These are phyloP conservation scores for Alcis repandata DNA, from an alignment of 2,888 invertebrate species.

Conservation along the genomic window DNA sequence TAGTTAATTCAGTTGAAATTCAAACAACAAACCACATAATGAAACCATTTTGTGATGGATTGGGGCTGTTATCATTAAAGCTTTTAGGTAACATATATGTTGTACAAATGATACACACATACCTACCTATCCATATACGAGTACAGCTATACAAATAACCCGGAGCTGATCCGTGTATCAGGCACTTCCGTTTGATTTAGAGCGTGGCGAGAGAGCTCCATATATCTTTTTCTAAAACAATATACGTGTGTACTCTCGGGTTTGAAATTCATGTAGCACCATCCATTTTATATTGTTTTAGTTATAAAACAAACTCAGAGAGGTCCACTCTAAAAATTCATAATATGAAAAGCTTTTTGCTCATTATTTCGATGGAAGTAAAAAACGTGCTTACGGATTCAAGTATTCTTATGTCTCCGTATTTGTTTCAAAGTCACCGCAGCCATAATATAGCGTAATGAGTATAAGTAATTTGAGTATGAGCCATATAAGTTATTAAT, in stretches of 20 bases:
- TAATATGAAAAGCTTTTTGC: constrained; percentile 32
- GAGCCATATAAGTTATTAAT: neutral
- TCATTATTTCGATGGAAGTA: constrained; percentile 27
- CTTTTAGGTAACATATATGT: constrained; percentile 23
- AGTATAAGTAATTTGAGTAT: neutral
- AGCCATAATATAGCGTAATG: constrained; percentile 6
- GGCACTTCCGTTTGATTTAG: constrained; percentile 40
- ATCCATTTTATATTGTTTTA: constrained; percentile 24
- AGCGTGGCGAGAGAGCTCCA: constrained; percentile 31
- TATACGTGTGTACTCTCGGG: constrained; percentile 11
- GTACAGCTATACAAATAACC: constrained; percentile 38
- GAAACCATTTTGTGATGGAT: constrained; percentile 32
- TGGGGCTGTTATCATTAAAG: constrained; percentile 23
- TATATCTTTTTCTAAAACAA: constrained; percentile 35
- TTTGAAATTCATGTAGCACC: constrained; percentile 13
- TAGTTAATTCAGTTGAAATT: constrained; percentile 32
- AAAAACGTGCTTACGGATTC: constrained; percentile 14
- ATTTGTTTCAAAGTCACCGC: constrained; percentile 17
- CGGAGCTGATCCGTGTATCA: constrained; percentile 27
- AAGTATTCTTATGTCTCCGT: constrained; percentile 20
- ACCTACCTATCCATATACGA: neutral
- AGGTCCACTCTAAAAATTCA: constrained; percentile 29
- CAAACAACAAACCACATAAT: constrained; percentile 31
- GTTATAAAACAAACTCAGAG: constrained; percentile 30
- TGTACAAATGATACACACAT: constrained; percentile 5